A percentile compares a stretch with the other conserved stretches of the same genome.
These are phyloP conservation scores for Lates calcarifer DNA, from an alignment of 2,113 vertebrate genomes.

Conservation along the genomic window DNA sequence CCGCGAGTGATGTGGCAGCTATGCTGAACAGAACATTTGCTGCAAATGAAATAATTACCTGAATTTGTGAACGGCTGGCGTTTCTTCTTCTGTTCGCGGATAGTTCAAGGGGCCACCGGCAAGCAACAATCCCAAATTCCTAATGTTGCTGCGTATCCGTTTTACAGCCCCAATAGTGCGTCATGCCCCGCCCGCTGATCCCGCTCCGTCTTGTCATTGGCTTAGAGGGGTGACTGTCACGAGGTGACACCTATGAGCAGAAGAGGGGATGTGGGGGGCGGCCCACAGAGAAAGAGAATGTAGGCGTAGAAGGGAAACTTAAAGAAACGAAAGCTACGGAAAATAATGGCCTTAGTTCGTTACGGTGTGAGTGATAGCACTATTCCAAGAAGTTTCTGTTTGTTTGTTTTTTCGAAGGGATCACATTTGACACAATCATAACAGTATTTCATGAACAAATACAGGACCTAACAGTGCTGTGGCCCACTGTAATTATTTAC, in stretches of 20 bases:
- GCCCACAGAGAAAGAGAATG: fast-evolving
- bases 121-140: fast-evolving
- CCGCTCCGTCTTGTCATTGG: conserved; percentile 41
- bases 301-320: conserved; percentile 6
- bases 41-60: neutral
- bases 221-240: conserved; percentile 5
- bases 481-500: neutral
- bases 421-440: neutral
- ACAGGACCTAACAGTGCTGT: neutral
- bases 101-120: neutral
- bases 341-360: too few species aligned
- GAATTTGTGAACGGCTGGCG: fast-evolving
- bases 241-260: fast-evolving
- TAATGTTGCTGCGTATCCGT: too few species aligned
- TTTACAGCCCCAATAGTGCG: fast-evolving
- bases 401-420: neutral
- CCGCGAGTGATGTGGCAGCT: neutral
- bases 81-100: neutral
- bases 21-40: fast-evolving
- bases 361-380: too few species aligned
- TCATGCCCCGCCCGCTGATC: neutral
- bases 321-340: conserved; percentile 26
- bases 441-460: neutral
- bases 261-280: neutral
- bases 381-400: too few species aligned